Conservation (phyloP, 1,140 invertebrate genomes). For the Eurytemora carolleeae region DNA sequence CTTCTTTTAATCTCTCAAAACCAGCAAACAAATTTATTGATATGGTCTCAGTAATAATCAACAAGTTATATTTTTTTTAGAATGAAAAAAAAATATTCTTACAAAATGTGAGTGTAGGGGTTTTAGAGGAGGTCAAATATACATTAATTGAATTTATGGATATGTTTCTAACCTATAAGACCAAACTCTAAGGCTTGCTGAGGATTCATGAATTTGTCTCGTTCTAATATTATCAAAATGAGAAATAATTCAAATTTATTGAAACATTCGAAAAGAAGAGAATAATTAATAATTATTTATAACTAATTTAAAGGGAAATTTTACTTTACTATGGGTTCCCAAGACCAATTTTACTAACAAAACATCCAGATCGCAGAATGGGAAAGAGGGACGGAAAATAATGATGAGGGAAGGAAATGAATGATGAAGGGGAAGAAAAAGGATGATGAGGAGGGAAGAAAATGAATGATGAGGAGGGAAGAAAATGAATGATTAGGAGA, state of each 20-base stretch:
- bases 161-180: too few relatives aligned
- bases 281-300: neutral
- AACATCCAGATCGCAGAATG: neutral
- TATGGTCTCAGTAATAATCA: neutral
- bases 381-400: neutral
- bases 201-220: slow-evolving; percentile 86
- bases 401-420: too few relatives aligned
- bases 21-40: neutral
- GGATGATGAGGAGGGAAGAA: too few relatives aligned
- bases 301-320: neutral
- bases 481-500: too few relatives aligned
- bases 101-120: neutral
- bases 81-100: neutral
- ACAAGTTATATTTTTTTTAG: too few relatives aligned
- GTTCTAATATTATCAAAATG: slow-evolving; percentile 59
- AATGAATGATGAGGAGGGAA: too few relatives aligned
- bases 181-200: slow-evolving; percentile 78
- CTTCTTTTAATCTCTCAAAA: neutral
- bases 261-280: slow-evolving; percentile 16
- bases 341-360: neutral
- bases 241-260: too few relatives aligned
- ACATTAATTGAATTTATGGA: too few relatives aligned
- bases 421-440: too few relatives aligned
- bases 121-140: neutral
- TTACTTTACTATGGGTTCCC: neutral